Evolutionary conservation across 2,113 vertebrate species (phyloP), one percentile per base, ranked within the genome.

Genomic region (Mesocricetus auratus): DNA sequence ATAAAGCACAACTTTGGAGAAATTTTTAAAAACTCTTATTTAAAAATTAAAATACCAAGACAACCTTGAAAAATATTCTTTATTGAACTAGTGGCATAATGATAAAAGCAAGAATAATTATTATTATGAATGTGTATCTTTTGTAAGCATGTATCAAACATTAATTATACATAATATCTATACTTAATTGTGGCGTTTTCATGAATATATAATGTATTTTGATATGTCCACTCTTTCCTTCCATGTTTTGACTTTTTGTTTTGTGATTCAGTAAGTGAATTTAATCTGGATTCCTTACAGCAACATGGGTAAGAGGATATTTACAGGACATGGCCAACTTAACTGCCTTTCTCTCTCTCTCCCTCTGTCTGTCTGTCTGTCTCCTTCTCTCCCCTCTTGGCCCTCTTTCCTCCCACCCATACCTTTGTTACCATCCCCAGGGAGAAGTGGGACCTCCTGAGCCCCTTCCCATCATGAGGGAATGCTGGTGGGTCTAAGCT

Each of bases 21-120:
- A 96, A 94, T 75, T 29, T 82, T 12, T 53, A n/a, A 21, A 45
- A 77, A 90, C 45, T 19, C 47, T 71, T 71, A 81, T 29, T 66
- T 89, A 66, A 73, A 90, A 95, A 56, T 83, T 85, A 64, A 66
- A 93, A 85, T 36, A 77, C 47, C 21, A 53, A 89, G 4, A 58
- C 36, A 36, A 88, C 0, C n/a, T 21, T 91, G 31, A 50, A 68
- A 94, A 81, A 39, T 24, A 69, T 21, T 45, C 42, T 82, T 79
- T 4, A n/a, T 73, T 79, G 89, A 92, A 88, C 12, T 33, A 87
- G 33, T 45, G 4, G 74, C 19, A 90, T 2, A 47, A 17, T 85
- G 21, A 89, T 42, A 83, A 93, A 83, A 90, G 71, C 24, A 78
- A 78, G 50, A 94, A 50, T 74, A 90, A 56, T 71, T 33, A 74